phyloP scores from a whole-genome alignment of 2,888 invertebrate genomes.

The Sarcophaga variegata region DNA sequence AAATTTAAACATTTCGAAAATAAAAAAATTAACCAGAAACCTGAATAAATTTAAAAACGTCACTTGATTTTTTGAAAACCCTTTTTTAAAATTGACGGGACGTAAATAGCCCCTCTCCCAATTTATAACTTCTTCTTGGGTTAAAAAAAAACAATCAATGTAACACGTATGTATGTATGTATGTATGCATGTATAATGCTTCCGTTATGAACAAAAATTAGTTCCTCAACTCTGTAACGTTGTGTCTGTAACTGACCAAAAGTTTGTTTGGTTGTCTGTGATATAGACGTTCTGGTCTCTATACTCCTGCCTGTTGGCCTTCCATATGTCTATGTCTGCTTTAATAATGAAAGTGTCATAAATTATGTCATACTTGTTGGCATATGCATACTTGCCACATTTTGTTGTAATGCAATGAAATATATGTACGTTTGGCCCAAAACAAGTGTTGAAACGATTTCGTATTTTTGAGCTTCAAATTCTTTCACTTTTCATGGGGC shows the following conservation, averaged over 20 bases:
- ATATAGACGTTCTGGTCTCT: not conserved
- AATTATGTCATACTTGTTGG: conserved; percentile 80
- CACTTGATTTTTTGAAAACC: conserved; percentile 30
- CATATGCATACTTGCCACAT: conserved; percentile 22
- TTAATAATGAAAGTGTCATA: conserved; percentile 80
- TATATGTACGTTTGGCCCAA: not conserved
- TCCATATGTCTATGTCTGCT: conserved; percentile 48
- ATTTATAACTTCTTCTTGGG: conserved; percentile 23
- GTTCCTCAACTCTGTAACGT: conserved; percentile 1
- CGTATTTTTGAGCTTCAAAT: no score
- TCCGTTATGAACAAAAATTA: conserved; percentile 10
- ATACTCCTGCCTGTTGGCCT: not conserved
- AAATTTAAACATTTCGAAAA: conserved; percentile 12
- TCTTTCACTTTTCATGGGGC: not conserved
- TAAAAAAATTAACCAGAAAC: conserved; percentile 41
- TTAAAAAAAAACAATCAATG: conserved; percentile 65
- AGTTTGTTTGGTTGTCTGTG: not conserved
- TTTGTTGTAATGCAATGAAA: conserved; percentile 12
- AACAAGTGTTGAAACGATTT: no score
- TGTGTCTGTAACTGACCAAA: not conserved
- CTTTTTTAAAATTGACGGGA: conserved; percentile 3
- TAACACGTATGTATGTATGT: conserved; percentile 9
- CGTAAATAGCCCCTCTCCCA: not conserved
- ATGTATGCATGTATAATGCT: conserved; percentile 41
- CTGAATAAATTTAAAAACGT: conserved; percentile 58